Evolutionary conservation across 1,140 invertebrate species (phyloP), one percentile per base, ranked within the genome.

Genomic region (Grapholita molesta): DNA sequence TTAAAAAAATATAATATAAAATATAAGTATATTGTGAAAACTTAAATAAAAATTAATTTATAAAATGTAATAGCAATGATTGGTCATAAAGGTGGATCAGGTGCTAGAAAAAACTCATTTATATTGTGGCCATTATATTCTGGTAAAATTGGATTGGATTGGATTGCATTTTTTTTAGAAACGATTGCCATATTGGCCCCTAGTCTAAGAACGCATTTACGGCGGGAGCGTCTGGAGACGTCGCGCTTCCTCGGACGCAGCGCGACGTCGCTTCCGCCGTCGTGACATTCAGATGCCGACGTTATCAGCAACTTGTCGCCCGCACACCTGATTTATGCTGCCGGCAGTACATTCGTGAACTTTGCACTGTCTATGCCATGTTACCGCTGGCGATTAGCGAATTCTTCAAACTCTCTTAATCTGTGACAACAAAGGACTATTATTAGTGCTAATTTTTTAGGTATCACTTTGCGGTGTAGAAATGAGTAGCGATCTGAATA

Each of bases 311-410:
- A 69, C 70, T 65, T 76, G 78, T 76, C 77, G 75, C 75, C 70
- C 72, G 76, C 76, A 71, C 80, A 74, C 73, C 74, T 75, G 78
- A 83, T 80, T 83, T 83, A 83, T 83, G 70, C 66, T 24, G 42
- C 52, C 66, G 64, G 76, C 72, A 74, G 68, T 71, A 74, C 70
- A 70, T 67, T 53, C 48, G 69, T 33, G 33, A 65, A 65, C 64
- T 35, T 65, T 21, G 33, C 33, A 65, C 64, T 33, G 64, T 21
- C 33, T 35, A 61, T 61, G 55, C 55, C 42, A 48, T 61, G 55
- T 28, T 61, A 61, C 55, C n/a, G 25, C 15, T 61, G 55, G 24
- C 28, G 24, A 28, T 61, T 61, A 61, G 42, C 55, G 6, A 28
- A 48, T 48, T 48, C 42, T 21, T 48, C 12, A 15, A 21, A 8